Base-by-base conservation (phyloP, 2,113 vertebrate species). In the Scolopax mira region DNA sequence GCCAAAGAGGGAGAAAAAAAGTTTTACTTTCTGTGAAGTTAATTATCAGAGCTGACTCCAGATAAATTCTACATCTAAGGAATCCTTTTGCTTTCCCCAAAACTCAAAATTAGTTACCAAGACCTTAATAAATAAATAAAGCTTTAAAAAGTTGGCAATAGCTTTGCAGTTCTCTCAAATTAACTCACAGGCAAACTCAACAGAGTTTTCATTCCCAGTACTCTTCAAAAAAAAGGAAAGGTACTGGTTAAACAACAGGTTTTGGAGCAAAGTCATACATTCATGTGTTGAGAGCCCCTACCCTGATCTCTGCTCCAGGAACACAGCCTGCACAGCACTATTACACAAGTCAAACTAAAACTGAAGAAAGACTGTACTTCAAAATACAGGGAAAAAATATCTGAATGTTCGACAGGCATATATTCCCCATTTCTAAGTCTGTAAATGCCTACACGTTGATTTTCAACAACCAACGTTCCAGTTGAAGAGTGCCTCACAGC, bases 361-460 rank as follows among this genome's bases (percentile, higher is more conserved):
- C 12, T 9, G 18, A 90, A 66, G 39, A 7, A 60, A 77, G 60
- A 1, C 8, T 18, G 31, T 7, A 22, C 28, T 28, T 5, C 30
- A 31, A 67, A 62, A 73, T 6, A 70, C 23, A 41, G 7, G 1
- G 6, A 46, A 41, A 4, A 69, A 69, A 25, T 6, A 35, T 1
- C 28, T 58, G 18, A 12, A 25, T 5, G 27, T 25, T 21, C 0
- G 0, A 41, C 28, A 72, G 30, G 2, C 11, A 27, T 10, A 0
- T 11, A 35, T 15, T 83, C 60, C 65, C 35, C 24, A 16, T 28
- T 51, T 61, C 48, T 27, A 75, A 46, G 46, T 17, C 6, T 22
- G 31, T 15, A 35, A 70, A 42, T 60, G 52, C 77, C 85, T 35
- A 24, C 54, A 51, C 0, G 0, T 30, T 17, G 37, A 48, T 78